Evolutionary conservation across 1,140 invertebrate species (phyloP).

Genomic region (Bursaphelenchus mucronatus): DNA sequence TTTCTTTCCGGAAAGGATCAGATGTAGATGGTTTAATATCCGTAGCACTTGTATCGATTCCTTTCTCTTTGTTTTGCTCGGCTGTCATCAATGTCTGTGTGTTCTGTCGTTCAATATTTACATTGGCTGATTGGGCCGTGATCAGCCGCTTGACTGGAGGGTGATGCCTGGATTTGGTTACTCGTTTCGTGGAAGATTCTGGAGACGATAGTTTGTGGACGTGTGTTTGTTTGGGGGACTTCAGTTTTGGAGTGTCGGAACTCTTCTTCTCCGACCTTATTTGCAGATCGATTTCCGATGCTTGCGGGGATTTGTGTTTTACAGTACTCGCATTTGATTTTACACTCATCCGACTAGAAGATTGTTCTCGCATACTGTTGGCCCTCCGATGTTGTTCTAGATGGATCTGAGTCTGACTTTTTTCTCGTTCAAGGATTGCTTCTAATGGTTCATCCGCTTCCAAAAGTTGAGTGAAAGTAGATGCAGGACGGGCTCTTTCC

Average conservation of each 20-base stretch:
- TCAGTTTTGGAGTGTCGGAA: neutral
- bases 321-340: no score
- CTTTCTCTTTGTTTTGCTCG: conserved; percentile 31
- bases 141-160: conserved; percentile 25
- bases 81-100: conserved; percentile 54
- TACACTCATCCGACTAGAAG: neutral
- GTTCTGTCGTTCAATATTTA: conserved; percentile 42
- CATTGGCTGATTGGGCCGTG: conserved; percentile 15
- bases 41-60: conserved; percentile 7
- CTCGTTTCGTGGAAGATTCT: conserved; percentile 22
- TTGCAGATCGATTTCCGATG: no score
- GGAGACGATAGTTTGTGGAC: conserved; percentile 1
- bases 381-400: conserved; percentile 10
- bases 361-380: conserved; percentile 17
- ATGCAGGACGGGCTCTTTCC: conserved; percentile 33
- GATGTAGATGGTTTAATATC: conserved; percentile 2
- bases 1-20: conserved; percentile 2
- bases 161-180: conserved; percentile 13
- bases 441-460: conserved; percentile 39
- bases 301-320: no score
- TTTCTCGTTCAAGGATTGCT: conserved; percentile 36
- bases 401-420: conserved; percentile 40
- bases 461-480: conserved; percentile 34
- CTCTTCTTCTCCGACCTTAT: neutral
- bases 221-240: conserved; percentile 14